Evolutionary conservation across 2,888 invertebrate genomes (phyloP).

Genomic region (Ariolimax columbianus): DNA sequence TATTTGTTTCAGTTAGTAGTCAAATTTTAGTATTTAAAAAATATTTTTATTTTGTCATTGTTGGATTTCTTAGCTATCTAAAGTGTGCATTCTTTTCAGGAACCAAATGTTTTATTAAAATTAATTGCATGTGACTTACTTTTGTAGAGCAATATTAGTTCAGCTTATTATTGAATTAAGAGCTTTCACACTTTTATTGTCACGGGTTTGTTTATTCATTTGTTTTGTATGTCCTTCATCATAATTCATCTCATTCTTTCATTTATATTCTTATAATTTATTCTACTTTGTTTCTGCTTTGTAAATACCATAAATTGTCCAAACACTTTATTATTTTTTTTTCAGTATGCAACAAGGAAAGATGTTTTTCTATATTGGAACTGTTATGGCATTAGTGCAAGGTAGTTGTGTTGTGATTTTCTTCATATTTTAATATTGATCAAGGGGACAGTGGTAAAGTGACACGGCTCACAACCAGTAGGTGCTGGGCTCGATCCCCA

Average conservation of each 20-base stretch:
- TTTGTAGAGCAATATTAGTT: too few species aligned
- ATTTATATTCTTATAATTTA: not conserved
- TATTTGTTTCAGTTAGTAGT: too few species aligned
- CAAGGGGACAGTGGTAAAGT: too few species aligned
- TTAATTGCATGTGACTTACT: too few species aligned
- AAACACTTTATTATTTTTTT: conserved; percentile 46
- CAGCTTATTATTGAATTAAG: too few species aligned
- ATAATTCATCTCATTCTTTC: not conserved
- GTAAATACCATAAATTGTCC: not conserved
- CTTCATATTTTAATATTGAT: not conserved
- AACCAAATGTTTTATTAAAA: too few species aligned
- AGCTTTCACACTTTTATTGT: not conserved
- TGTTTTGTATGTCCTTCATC: not conserved
- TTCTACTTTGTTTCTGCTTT: not conserved
- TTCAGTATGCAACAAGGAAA: conserved; percentile 96
- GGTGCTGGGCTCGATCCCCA: too few species aligned
- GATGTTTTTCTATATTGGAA: conserved; percentile 96
- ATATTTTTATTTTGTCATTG: too few species aligned
- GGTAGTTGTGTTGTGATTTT: conserved; percentile 81
- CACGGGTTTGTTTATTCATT: not conserved
- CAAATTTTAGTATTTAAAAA: too few species aligned
- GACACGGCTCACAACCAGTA: too few species aligned
- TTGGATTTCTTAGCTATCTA: too few species aligned
- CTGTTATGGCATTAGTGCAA: conserved; percentile 87
- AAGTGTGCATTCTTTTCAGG: too few species aligned